Percentiles rank a stretch among this genome's conserved stretches.
These are phyloP conservation scores for Mylabris sibirica DNA, from an alignment of 2,888 invertebrate genomes.

Conservation along the genomic window DNA sequence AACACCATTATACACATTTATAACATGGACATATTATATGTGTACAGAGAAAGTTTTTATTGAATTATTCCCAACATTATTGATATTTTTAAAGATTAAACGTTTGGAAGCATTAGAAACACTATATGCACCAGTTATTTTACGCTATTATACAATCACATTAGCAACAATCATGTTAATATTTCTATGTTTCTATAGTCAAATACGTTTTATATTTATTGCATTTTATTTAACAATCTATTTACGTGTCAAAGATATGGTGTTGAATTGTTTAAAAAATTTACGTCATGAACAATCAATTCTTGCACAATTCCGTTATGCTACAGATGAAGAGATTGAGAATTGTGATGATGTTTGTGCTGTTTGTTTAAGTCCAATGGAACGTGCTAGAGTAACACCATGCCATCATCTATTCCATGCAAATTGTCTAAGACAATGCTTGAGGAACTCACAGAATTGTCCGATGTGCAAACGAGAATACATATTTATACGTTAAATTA, in stretches of 20 bases:
- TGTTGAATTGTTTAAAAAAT: slow-evolving; percentile 65
- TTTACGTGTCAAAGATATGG: slow-evolving; percentile 70
- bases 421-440: slow-evolving; percentile 75
- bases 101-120: slow-evolving; percentile 75
- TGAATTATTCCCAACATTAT: slow-evolving; percentile 68
- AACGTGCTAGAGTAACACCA: slow-evolving; percentile 76
- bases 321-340: slow-evolving; percentile 71
- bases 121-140: slow-evolving; percentile 73
- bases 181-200: slow-evolving; percentile 66
- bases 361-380: slow-evolving; percentile 76
- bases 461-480: slow-evolving; percentile 79
- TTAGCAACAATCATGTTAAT: slow-evolving; percentile 67
- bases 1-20: slow-evolving; percentile 69
- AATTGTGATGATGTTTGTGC: slow-evolving; percentile 81
- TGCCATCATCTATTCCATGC: slow-evolving; percentile 84
- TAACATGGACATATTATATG: slow-evolving; percentile 76
- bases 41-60: slow-evolving; percentile 77
- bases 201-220: slow-evolving; percentile 67
- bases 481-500: slow-evolving; percentile 50
- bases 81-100: slow-evolving; percentile 69
- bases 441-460: slow-evolving; percentile 74
- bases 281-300: slow-evolving; percentile 69
- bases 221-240: slow-evolving; percentile 73
- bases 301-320: slow-evolving; percentile 70
- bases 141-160: slow-evolving; percentile 67